Base-by-base conservation (phyloP, 30 jellyfish, hydroid and myxozoan species). In the Pelagia noctiluca region DNA sequence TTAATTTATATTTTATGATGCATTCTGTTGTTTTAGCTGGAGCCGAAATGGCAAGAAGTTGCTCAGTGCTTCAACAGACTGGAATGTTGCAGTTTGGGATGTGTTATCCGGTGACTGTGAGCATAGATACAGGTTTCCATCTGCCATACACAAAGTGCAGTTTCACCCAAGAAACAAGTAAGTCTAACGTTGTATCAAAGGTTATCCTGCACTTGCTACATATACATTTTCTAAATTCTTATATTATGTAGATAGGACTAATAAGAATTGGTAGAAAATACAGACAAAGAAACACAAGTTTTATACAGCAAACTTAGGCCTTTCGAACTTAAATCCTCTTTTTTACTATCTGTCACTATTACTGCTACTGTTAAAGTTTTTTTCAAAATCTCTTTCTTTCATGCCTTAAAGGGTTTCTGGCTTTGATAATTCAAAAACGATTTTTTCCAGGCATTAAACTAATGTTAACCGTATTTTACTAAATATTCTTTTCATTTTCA, bases 81-180 rank as follows among this genome's bases (percentile, higher is more conserved):
- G 99, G 97, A 88, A 84, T 84, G 99, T 94, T 70, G 97, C 94
- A 31, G 86, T 94, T 8, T 88, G 97, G 99, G 99, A 93, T 93
- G 97, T 89, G 5, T 73, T 88, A 2, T 82, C 97, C 36, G 97
- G 97, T 1, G 97, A 93, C 63, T 88, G 97, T 78, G 99, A 88
- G 50, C 88, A 71, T 26, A 82, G 96, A 67, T 93, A 93, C 71
- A 87, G 97, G 31, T 93, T 93, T 75, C 97, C 99, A 76, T 88
- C 97, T 1, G 96, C 97, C 1, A 83, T 93, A 30, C 96, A 84
- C 86, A 88, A 88, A 69, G 99, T 93, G 53, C 99, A 93, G 80
- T 93, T 93, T 83, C 96, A 93, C 50, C 99, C 99, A 0, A 47
- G 93, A 38, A 88, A 71, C 90, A 93, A 79, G 99, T 93, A 46